Base-by-base conservation (phyloP, 2,888 invertebrate species). In the Pteria penguin region DNA sequence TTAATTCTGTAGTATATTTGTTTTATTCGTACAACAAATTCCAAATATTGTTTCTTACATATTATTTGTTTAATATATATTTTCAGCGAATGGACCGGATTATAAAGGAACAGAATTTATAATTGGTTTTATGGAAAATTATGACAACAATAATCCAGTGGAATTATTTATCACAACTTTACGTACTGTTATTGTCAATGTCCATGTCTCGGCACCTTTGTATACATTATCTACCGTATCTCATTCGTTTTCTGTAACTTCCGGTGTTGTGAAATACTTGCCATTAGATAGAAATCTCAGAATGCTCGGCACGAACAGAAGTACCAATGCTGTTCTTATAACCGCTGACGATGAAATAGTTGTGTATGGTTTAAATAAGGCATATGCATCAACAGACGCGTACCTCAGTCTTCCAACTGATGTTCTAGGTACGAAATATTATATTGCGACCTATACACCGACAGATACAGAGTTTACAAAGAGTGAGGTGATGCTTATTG, bases 31-130 rank as follows among this genome's bases (percentile, higher is more conserved):
- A n/a, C n/a, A n/a, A n/a, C n/a, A n/a, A n/a, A n/a, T n/a, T n/a
- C n/a, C n/a, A n/a, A n/a, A n/a, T n/a, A n/a, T n/a, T n/a, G n/a
- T n/a, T n/a, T n/a, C n/a, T n/a, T n/a, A n/a, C n/a, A n/a, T n/a
- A n/a, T n/a, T n/a, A n/a, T n/a, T n/a, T n/a, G n/a, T n/a, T n/a
- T n/a, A n/a, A n/a, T n/a, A n/a, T 55, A 8, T 55, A 4, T 55
- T 55, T 22, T 60, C 2, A 32, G 11, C 33, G 4, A 4, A 2
- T 33, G 63, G 63, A 18, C 18, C 18, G 1, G 65, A 65, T 18
- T 36, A 65, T 5, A 32, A 26, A 36, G 65, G 65, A 14, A 65
- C 22, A 4, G 45, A 65, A n/a, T 65, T 65, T 26, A n/a, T 65
- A 0, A 18, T 65, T 14, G 65, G 65, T 2, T 65, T 65, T 8